These are phyloP conservation scores for Geotrypetes seraphini DNA, from an alignment of 2,797 vertebrate genomes.

Conservation along the genomic window DNA sequence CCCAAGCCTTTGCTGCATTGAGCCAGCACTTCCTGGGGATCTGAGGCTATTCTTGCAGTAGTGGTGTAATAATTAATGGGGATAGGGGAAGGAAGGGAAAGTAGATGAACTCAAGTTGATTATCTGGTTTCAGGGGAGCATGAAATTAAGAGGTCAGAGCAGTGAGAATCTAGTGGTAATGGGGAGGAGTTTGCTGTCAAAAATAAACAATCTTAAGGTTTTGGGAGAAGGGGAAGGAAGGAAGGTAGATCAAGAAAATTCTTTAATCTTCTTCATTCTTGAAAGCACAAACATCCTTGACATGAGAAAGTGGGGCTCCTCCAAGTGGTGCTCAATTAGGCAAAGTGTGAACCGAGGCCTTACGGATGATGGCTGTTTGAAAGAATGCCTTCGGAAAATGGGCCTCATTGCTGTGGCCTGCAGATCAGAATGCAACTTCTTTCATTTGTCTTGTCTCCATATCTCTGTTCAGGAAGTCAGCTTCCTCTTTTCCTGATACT, in stretches of 20 bases:
- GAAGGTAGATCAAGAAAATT: not conserved
- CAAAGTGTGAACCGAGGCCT: constrained; percentile 20
- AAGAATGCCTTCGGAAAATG: constrained; percentile 22
- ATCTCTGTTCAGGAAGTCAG: not conserved
- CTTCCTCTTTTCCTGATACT: not conserved
- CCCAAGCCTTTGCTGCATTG: not conserved
- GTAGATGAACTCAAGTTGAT: constrained; percentile 6
- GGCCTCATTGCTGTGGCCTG: constrained; percentile 17
- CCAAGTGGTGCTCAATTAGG: not conserved
- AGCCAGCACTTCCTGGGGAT: not conserved
- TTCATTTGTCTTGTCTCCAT: not conserved
- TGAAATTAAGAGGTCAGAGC: constrained; percentile 19
- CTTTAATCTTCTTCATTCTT: constrained; percentile 18
- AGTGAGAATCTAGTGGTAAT: constrained; percentile 3
- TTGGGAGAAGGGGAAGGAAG: not conserved
- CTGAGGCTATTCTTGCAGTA: constrained; percentile 2
- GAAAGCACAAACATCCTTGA: constrained; percentile 1
- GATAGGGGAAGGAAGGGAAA: constrained; percentile 8
- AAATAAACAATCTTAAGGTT: constrained; percentile 16
- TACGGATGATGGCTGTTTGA: constrained; percentile 12
- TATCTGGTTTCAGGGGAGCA: constrained; percentile 14
- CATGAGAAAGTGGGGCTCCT: constrained; percentile 4
- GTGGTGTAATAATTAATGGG: constrained; percentile 7
- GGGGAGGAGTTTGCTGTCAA: constrained; percentile 7
- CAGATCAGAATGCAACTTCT: constrained; percentile 17